A percentile compares a stretch with the other conserved stretches of the same genome.
Conservation (phyloP, 2,888 invertebrate genomes). For the Seladonia tumulorum region DNA sequence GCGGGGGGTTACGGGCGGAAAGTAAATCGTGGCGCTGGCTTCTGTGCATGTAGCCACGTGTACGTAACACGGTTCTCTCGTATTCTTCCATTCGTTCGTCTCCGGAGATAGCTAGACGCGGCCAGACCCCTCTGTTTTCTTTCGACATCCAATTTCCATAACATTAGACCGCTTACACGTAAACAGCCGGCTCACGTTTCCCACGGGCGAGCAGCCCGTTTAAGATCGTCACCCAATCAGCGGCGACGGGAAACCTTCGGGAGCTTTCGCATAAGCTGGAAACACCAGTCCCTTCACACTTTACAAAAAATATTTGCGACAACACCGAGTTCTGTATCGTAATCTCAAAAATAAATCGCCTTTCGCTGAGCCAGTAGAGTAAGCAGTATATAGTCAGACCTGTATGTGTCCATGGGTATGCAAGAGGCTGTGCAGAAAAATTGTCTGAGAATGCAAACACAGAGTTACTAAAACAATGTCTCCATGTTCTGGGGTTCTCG, state of each 20-base stretch:
- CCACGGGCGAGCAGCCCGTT: slow-evolving; percentile 41
- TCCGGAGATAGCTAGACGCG: slow-evolving; percentile 64
- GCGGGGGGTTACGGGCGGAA: slow-evolving; percentile 39
- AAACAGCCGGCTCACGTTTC: slow-evolving; percentile 68
- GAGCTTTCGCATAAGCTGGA: slow-evolving; percentile 25
- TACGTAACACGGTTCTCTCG: slow-evolving; percentile 24
- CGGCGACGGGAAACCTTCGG: slow-evolving; percentile 27
- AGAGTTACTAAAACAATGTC: not conserved
- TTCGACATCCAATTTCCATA: slow-evolving; percentile 82
- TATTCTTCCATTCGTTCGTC: slow-evolving; percentile 55
- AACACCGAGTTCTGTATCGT: no score
- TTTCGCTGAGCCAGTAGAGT: not conserved
- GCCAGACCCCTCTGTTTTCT: slow-evolving; percentile 74
- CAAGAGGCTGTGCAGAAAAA: no score
- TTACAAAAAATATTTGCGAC: not conserved
- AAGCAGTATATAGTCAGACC: not conserved
- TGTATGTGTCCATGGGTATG: no score
- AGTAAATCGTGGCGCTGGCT: slow-evolving; percentile 12
- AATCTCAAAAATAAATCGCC: no score
- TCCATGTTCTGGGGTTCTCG: not conserved
- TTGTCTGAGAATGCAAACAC: no score
- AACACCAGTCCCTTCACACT: not conserved
- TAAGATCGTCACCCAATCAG: slow-evolving; percentile 58
- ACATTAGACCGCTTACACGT: slow-evolving; percentile 78
- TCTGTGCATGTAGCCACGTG: slow-evolving; percentile 1